phyloP scores from a whole-genome alignment of 2,888 invertebrate genomes.

The Platycheirus rosarum region DNA sequence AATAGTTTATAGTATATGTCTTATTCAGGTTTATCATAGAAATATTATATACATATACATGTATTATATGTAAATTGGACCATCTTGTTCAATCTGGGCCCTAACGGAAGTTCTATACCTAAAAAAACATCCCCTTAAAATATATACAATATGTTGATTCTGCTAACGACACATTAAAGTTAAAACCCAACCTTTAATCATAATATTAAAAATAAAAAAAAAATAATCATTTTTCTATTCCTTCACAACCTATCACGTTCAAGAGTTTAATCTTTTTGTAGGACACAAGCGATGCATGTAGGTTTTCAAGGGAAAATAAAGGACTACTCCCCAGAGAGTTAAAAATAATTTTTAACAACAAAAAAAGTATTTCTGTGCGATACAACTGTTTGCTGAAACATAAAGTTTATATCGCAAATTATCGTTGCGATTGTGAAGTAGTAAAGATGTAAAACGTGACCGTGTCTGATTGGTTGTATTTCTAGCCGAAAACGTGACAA shows the following conservation, averaged over 20 bases:
- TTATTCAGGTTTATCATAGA: no score
- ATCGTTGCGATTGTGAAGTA: conserved; percentile 9
- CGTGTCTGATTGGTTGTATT: conserved; percentile 16
- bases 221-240: no score
- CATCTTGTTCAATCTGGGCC: no score
- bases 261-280: background rate
- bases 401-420: conserved; percentile 10
- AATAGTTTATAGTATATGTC: no score
- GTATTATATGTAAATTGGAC: no score
- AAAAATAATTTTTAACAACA: conserved; percentile 14
- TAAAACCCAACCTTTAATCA: no score
- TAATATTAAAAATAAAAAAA: no score
- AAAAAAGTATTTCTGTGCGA: conserved; percentile 6
- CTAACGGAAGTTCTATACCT: no score
- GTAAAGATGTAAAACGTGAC: conserved; percentile 24
- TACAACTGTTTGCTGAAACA: conserved; percentile 10
- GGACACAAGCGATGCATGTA: background rate
- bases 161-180: no score
- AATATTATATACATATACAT: no score
- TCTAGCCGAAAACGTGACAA: conserved; percentile 18
- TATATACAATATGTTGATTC: no score
- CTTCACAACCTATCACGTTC: conserved; percentile 11
- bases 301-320: background rate
- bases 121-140: no score
- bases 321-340: conserved; percentile 2